Conservation (phyloP, 2,888 invertebrate species). For the Eilema caniola region DNA sequence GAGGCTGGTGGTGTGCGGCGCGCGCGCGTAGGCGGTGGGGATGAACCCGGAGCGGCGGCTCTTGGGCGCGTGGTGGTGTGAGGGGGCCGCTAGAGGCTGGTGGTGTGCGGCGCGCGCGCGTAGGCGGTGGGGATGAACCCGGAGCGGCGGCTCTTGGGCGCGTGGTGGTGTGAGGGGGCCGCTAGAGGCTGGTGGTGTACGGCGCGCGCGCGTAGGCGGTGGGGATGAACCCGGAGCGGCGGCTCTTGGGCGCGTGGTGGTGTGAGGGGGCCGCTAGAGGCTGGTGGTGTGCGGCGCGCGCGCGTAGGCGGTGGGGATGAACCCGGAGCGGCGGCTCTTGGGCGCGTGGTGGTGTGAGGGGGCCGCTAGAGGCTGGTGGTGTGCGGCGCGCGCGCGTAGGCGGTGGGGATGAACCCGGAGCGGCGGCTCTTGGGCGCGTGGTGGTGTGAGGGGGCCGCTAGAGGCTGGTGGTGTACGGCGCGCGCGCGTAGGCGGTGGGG, state of each 20-base stretch:
- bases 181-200: no score
- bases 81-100: conserved; percentile 70
- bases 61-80: no score
- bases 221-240: neutral
- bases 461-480: conserved; percentile 96
- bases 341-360: conserved; percentile 89
- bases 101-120: conserved; percentile 96
- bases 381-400: no score
- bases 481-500: conserved; percentile 97
- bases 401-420: neutral
- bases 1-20: no score
- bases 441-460: conserved; percentile 84
- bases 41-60: no score
- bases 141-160: conserved; percentile 96
- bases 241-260: neutral
- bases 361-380: no score
- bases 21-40: no score
- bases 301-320: conserved; percentile 98
- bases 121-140: conserved; percentile 98
- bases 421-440: neutral
- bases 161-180: conserved; percentile 85
- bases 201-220: no score
- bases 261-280: conserved; percentile 88
- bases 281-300: conserved; percentile 97
- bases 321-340: conserved; percentile 96